Evolutionary conservation across 2,888 invertebrate genomes (phyloP).

Genomic region (Brachyptera risi): DNA sequence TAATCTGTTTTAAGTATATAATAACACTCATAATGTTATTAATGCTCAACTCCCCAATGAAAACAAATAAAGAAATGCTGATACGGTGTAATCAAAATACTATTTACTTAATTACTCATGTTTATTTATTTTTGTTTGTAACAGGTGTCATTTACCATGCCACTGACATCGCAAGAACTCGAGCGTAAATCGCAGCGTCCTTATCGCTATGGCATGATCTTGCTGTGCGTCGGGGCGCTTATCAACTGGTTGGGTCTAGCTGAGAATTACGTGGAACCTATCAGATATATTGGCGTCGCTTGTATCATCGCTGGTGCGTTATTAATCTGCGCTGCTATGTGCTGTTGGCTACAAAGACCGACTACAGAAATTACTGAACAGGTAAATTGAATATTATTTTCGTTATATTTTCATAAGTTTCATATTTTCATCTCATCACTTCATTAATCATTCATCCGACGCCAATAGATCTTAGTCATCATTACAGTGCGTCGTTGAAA

Average conservation of each 20-base stretch:
- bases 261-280: slow-evolving; percentile 65
- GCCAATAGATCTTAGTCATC: too few species aligned
- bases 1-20: too few species aligned
- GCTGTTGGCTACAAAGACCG: slow-evolving; percentile 59
- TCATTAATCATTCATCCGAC: too few species aligned
- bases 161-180: slow-evolving; percentile 55
- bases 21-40: too few species aligned
- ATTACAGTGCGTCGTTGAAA: not conserved
- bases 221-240: slow-evolving; percentile 66
- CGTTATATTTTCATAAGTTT: not conserved
- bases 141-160: slow-evolving; percentile 51
- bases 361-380: slow-evolving; percentile 28
- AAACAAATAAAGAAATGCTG: not conserved
- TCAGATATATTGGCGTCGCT: slow-evolving; percentile 65
- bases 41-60: too few species aligned
- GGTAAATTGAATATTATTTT: not conserved
- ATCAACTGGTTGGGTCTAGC: slow-evolving; percentile 72
- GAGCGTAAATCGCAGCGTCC: slow-evolving; percentile 57
- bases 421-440: not conserved
- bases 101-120: not conserved
- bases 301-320: slow-evolving; percentile 70
- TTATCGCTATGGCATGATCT: slow-evolving; percentile 68
- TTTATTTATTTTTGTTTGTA: not conserved
- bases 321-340: slow-evolving; percentile 69
- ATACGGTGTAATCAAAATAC: not conserved